phyloP scores from a whole-genome alignment of 2,888 invertebrate genomes.

The Acleris emargana region DNA sequence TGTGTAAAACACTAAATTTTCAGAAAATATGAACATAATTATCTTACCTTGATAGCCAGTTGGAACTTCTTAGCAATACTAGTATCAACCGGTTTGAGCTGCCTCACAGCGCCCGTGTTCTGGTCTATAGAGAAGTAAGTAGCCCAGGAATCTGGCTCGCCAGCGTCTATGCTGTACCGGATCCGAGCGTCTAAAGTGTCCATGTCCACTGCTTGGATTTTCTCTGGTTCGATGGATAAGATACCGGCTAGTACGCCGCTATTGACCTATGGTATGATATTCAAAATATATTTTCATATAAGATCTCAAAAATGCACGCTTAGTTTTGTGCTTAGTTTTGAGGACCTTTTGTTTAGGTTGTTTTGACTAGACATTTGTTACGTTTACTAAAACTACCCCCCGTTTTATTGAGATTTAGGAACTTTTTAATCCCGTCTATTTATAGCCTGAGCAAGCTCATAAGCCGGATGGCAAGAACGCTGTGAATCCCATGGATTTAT shows the following conservation, averaged over 20 bases:
- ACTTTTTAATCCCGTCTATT: too few species aligned
- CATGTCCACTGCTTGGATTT: constrained; percentile 95
- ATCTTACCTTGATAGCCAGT: constrained; percentile 89
- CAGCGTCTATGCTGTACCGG: constrained; percentile 91
- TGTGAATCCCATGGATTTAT: too few species aligned
- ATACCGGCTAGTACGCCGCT: constrained; percentile 93
- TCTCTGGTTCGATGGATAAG: constrained; percentile 92
- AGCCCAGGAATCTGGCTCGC: constrained; percentile 89
- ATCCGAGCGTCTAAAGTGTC: constrained; percentile 94
- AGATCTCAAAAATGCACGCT: too few species aligned
- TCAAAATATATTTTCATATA: neutral
- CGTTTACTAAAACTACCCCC: too few species aligned
- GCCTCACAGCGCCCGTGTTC: constrained; percentile 91
- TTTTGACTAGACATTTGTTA: too few species aligned
- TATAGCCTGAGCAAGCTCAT: too few species aligned
- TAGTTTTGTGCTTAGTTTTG: too few species aligned
- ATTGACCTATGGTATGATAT: constrained; percentile 85
- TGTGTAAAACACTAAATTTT: too few species aligned
- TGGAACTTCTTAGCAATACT: constrained; percentile 91
- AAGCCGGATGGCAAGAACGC: too few species aligned
- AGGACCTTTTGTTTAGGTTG: too few species aligned
- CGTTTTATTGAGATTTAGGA: too few species aligned
- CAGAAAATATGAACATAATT: too few species aligned
- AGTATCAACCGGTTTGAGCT: constrained; percentile 91
- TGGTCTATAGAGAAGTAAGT: constrained; percentile 93